A percentile compares a stretch with the other conserved stretches of the same genome.
These are phyloP conservation scores for Darevskia nairensis DNA, from an alignment of 2,797 vertebrate species.

Conservation along the genomic window DNA sequence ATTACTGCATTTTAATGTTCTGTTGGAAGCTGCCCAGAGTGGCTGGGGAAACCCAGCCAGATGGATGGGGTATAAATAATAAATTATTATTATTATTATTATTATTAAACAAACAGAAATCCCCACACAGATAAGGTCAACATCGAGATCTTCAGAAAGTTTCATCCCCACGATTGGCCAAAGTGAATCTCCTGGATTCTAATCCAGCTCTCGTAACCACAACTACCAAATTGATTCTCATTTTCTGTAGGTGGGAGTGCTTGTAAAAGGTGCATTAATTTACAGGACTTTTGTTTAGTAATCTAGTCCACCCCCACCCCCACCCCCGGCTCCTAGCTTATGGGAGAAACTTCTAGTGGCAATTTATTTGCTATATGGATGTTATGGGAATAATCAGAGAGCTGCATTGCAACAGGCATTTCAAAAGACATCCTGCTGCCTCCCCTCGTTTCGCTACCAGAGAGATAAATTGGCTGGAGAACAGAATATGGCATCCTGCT, in stretches of 20 bases:
- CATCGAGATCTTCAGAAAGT: too few species aligned
- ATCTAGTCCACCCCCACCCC: accelerated
- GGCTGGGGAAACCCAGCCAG: too few species aligned
- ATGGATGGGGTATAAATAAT: too few species aligned
- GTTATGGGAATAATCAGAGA: conserved; percentile 20
- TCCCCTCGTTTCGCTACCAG: conserved; percentile 28
- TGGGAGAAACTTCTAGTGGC: conserved; percentile 16
- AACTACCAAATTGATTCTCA: background rate
- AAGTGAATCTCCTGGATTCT: background rate
- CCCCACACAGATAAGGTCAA: too few species aligned
- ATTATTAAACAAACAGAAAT: too few species aligned
- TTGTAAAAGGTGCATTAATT: background rate
- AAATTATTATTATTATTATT: too few species aligned
- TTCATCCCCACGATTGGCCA: too few species aligned
- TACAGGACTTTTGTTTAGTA: background rate
- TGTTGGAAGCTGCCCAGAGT: too few species aligned
- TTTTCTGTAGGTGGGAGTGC: background rate
- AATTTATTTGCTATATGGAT: background rate
- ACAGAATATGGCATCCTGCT: conserved; percentile 26
- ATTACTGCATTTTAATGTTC: too few species aligned
- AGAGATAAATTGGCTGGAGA: conserved; percentile 1
- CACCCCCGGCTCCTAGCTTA: background rate
- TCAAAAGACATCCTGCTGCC: conserved; percentile 11
- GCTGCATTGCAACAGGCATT: background rate
- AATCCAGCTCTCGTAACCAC: background rate